Percentiles rank a stretch among this genome's conserved stretches.
phyloP scores from a whole-genome alignment of 2,888 invertebrate genomes.

The Drosophila monieri region DNA sequence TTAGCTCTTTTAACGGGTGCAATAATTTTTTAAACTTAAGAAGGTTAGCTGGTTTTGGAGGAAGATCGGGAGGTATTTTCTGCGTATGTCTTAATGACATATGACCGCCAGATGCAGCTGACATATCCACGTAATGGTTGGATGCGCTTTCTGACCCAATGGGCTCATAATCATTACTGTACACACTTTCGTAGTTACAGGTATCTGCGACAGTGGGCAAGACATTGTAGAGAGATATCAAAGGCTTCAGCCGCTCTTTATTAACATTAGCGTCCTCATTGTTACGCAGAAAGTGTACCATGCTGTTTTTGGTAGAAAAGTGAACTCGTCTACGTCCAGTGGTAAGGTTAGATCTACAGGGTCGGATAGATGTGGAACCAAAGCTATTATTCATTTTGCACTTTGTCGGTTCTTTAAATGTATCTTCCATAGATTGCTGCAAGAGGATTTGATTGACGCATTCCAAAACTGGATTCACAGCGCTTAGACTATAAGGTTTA shows the following conservation, averaged over 20 bases:
- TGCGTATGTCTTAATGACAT: conserved; percentile 33
- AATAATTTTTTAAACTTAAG: conserved; percentile 86
- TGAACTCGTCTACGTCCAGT: conserved; percentile 86
- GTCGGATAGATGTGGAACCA: neutral
- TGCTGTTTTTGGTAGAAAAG: conserved; percentile 87
- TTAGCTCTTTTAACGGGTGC: conserved; percentile 72
- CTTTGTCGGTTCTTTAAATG: conserved; percentile 57
- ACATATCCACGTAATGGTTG: conserved; percentile 88
- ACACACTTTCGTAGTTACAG: conserved; percentile 87
- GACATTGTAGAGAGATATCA: conserved; percentile 68
- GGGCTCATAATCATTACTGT: conserved; percentile 90
- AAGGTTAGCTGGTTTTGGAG: conserved; percentile 91
- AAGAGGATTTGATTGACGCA: conserved; percentile 93
- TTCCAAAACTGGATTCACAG: conserved; percentile 93
- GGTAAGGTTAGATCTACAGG: neutral
- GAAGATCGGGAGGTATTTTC: conserved; percentile 88
- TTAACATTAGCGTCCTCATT: conserved; percentile 69
- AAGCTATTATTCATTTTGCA: neutral
- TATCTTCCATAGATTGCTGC: conserved; percentile 88
- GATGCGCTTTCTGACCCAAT: conserved; percentile 85
- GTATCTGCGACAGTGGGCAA: conserved; percentile 74
- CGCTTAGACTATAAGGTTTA: conserved; percentile 85
- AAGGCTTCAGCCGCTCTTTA: conserved; percentile 36
- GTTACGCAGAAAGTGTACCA: conserved; percentile 84
- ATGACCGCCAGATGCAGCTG: conserved; percentile 82